phyloP scores from a whole-genome alignment of 2,888 invertebrate genomes.

The Acrocera orbiculus region DNA sequence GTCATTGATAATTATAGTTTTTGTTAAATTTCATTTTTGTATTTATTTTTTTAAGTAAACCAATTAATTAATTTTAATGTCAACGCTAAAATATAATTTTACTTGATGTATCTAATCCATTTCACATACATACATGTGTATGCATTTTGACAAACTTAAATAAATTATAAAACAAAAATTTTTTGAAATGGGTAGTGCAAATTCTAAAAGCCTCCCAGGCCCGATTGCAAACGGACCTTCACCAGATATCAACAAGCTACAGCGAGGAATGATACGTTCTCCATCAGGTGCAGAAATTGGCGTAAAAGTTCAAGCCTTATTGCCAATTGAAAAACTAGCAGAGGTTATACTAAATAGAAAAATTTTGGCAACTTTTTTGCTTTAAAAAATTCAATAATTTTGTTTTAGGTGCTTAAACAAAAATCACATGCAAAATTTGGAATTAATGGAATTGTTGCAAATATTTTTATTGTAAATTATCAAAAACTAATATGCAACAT shows the following conservation, averaged over 20 bases:
- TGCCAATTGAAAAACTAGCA: slow-evolving; percentile 57
- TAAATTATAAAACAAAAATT: no score
- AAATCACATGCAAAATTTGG: slow-evolving; percentile 51
- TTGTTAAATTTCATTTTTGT: no score
- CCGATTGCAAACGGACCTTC: neutral
- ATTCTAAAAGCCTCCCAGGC: slow-evolving; percentile 1
- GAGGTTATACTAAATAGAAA: slow-evolving; percentile 40
- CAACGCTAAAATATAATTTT: no score
- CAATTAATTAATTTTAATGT: no score
- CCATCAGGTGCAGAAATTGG: slow-evolving; percentile 49
- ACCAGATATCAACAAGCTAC: neutral
- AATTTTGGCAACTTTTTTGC: no score
- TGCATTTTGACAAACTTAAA: no score
- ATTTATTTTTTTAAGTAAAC: no score
- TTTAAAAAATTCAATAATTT: slow-evolving; percentile 9
- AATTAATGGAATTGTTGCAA: slow-evolving; percentile 49
- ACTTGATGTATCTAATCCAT: no score
- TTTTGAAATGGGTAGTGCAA: slow-evolving; percentile 3
- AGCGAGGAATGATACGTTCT: slow-evolving; percentile 37
- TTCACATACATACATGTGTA: no score
- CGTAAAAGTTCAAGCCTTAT: slow-evolving; percentile 41
- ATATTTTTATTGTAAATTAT: slow-evolving; percentile 27
- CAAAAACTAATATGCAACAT: neutral
- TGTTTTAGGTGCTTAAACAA: slow-evolving; percentile 47
- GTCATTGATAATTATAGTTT: no score